These are phyloP conservation scores for Pristionchus maxplancki DNA, from an alignment of 2,888 invertebrate species.

Conservation along the genomic window DNA sequence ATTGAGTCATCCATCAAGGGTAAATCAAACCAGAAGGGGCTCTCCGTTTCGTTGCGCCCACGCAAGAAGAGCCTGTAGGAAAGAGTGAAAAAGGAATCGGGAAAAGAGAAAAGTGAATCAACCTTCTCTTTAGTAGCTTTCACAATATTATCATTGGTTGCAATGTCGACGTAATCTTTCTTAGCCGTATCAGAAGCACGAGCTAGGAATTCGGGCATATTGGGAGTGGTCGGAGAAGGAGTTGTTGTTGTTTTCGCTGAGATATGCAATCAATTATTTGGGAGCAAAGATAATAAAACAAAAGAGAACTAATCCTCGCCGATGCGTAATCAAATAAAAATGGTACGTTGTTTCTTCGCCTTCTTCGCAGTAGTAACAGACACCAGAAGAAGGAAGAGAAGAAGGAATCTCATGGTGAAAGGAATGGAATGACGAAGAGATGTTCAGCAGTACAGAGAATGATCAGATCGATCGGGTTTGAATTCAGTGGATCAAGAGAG, in stretches of 20 bases:
- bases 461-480: slow-evolving; percentile 7
- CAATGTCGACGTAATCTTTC: slow-evolving; percentile 51
- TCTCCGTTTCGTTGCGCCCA: slow-evolving; percentile 45
- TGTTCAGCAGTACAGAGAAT: neutral
- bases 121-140: slow-evolving; percentile 36
- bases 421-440: neutral
- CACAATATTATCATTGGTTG: slow-evolving; percentile 36
- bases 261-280: neutral
- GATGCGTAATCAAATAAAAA: neutral
- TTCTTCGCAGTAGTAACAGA: neutral
- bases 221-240: slow-evolving; percentile 21
- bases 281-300: neutral
- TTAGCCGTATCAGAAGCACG: slow-evolving; percentile 40
- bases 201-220: slow-evolving; percentile 35
- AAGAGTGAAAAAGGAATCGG: no score
- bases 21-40: slow-evolving; percentile 17
- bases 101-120: neutral
- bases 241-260: neutral
- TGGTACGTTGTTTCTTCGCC: slow-evolving; percentile 3
- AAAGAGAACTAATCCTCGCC: neutral
- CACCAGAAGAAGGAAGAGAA: neutral
- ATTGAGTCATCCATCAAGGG: neutral
- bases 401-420: slow-evolving; percentile 1
- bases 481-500: neutral
- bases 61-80: slow-evolving; percentile 27